Conservation (phyloP, 1,140 invertebrate genomes). For the Elymnias hypermnestra region DNA sequence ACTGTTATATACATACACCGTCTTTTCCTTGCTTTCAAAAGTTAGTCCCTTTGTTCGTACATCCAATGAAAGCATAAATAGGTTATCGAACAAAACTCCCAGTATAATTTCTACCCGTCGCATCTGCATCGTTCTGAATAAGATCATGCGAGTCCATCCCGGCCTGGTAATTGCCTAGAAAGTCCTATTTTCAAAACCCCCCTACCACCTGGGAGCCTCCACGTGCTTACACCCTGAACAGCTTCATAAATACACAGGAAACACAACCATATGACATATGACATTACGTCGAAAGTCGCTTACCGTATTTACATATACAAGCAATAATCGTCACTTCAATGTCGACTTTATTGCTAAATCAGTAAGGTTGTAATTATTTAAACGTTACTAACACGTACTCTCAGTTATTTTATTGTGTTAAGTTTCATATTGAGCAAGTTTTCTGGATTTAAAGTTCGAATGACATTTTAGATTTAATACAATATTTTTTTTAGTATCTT, state of each 20-base stretch:
- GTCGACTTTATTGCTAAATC: not conserved
- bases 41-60: not conserved
- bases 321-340: not conserved
- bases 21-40: too few relatives aligned
- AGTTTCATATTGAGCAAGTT: too few relatives aligned
- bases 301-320: not conserved
- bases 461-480: too few relatives aligned
- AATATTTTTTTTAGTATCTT: too few relatives aligned
- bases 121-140: constrained; percentile 26
- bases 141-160: constrained; percentile 29
- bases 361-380: not conserved
- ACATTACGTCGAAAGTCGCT: constrained; percentile 5
- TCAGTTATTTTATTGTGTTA: too few relatives aligned
- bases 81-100: constrained; percentile 17
- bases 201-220: constrained; percentile 22
- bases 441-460: too few relatives aligned
- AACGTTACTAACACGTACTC: too few relatives aligned
- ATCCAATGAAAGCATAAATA: constrained; percentile 11
- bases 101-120: constrained; percentile 19
- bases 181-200: constrained; percentile 39
- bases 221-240: constrained; percentile 1
- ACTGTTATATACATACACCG: too few relatives aligned
- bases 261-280: not conserved
- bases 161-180: constrained; percentile 61
- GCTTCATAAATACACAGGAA: too few relatives aligned